Base-by-base conservation (phyloP, 2,113 vertebrate genomes). In the Sprattus sprattus region DNA sequence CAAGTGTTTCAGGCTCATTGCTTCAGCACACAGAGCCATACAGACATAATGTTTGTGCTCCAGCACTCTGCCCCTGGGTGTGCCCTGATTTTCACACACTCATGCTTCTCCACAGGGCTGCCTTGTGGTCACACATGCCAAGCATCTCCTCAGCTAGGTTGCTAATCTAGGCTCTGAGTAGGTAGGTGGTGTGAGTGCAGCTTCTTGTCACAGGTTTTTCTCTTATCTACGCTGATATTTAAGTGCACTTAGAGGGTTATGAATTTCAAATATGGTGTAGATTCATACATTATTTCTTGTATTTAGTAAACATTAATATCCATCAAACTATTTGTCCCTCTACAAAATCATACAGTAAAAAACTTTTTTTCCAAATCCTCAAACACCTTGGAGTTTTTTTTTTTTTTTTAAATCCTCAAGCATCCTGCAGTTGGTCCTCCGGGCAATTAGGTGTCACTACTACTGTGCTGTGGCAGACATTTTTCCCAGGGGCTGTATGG, bases 401-500 rank as follows among this genome's bases (percentile, higher is more conserved):
- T 78, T 39, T 13, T 28, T 75, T 28, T 75, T 54, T 54, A 8
- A 39, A 39, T 78, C 71, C 71, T 32, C 3, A 78, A 78, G 25
- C 71, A 39, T 78, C 2, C 13, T 15, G 13, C 81, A 71, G 15
- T 57, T 71, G 64, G 82, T 25, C 82, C 71, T 82, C 45, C 83
- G 13, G 80, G 47, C 75, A 47, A 88, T 91, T 95, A 96, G 89
- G 93, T 93, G 91, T 91, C 52, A 32, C 87, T 93, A 49, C 91
- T 91, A 75, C 93, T 94, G 87, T 94, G 93, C 88, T 94, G 93
- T 22, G 89, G 90, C 82, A 92, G 87, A 52, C 96, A 96, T 89
- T 93, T 95, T 85, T 95, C 92, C 93, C 95, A 95, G 71, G 93
- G 91, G 82, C 92, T 94, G 83, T 88, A 89, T 22, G 96, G 95